phyloP scores from a whole-genome alignment of 2,888 invertebrate species.

The Plusia festucae region DNA sequence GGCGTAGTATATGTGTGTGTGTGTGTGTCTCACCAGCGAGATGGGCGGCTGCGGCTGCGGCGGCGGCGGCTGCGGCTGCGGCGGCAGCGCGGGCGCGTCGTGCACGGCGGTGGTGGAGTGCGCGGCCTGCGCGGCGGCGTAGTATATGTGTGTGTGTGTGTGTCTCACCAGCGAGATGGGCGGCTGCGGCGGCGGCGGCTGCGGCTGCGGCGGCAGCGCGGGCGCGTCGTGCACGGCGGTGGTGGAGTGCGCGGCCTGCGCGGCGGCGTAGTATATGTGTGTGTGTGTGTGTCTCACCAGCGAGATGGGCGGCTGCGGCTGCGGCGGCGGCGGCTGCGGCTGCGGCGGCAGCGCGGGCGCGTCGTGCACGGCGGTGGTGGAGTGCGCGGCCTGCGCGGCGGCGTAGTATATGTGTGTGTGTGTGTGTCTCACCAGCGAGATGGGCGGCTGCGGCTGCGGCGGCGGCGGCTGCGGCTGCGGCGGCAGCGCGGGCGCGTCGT shows the following conservation, averaged over 20 bases:
- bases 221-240: conserved; percentile 89
- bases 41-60: conserved; percentile 75
- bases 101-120: conserved; percentile 94
- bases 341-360: too few species aligned
- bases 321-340: too few species aligned
- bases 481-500: too few species aligned
- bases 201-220: conserved; percentile 74
- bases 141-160: too few species aligned
- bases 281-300: conserved; percentile 63
- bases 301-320: conserved; percentile 75
- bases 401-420: too few species aligned
- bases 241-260: conserved; percentile 96
- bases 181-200: conserved; percentile 71
- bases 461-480: too few species aligned
- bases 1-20: too few species aligned
- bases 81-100: conserved; percentile 81
- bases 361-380: too few species aligned
- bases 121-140: conserved; percentile 94
- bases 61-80: conserved; percentile 69
- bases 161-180: conserved; percentile 71
- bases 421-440: too few species aligned
- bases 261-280: conserved; percentile 92
- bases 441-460: too few species aligned
- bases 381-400: too few species aligned
- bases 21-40: conserved; percentile 65